Percentiles rank a stretch among this genome's conserved stretches.
Conservation (phyloP, 2,888 invertebrate species). For the Taenaris catops region DNA sequence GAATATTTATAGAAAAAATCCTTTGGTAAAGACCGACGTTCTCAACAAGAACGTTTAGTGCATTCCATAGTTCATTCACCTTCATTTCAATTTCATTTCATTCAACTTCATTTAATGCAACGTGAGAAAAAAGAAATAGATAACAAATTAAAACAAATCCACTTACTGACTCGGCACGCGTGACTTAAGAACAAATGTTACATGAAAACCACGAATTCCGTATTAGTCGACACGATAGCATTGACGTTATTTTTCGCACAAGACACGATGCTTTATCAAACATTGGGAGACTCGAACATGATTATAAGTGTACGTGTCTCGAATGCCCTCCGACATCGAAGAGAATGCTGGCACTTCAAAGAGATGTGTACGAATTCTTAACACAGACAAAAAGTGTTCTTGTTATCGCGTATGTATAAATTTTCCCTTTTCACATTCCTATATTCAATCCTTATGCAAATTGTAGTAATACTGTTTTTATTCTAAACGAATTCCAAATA, state of each 20-base stretch:
- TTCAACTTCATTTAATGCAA: too few relatives aligned
- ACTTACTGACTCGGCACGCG: slow-evolving; percentile 9
- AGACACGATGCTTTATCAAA: slow-evolving; percentile 68
- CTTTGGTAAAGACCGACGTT: too few relatives aligned
- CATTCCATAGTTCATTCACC: too few relatives aligned
- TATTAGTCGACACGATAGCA: slow-evolving; percentile 28
- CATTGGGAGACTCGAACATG: slow-evolving; percentile 71
- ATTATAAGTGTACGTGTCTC: slow-evolving; percentile 71
- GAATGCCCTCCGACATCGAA: slow-evolving; percentile 51
- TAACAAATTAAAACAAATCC: too few relatives aligned
- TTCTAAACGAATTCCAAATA: too few relatives aligned
- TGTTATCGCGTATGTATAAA: slow-evolving; percentile 47
- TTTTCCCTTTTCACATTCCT: slow-evolving; percentile 9
- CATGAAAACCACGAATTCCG: slow-evolving; percentile 24
- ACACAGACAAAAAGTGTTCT: slow-evolving; percentile 64
- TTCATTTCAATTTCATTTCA: too few relatives aligned
- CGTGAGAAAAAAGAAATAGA: too few relatives aligned
- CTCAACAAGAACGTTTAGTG: too few relatives aligned
- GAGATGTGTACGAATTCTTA: slow-evolving; percentile 44
- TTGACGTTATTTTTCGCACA: slow-evolving; percentile 60
- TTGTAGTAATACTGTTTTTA: too few relatives aligned
- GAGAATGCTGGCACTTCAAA: slow-evolving; percentile 66
- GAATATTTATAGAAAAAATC: too few relatives aligned
- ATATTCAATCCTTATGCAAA: slow-evolving; percentile 12
- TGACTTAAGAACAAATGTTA: slow-evolving; percentile 18